phyloP scores from a whole-genome alignment of 2,113 vertebrate species.

The Urocolius indicus region DNA sequence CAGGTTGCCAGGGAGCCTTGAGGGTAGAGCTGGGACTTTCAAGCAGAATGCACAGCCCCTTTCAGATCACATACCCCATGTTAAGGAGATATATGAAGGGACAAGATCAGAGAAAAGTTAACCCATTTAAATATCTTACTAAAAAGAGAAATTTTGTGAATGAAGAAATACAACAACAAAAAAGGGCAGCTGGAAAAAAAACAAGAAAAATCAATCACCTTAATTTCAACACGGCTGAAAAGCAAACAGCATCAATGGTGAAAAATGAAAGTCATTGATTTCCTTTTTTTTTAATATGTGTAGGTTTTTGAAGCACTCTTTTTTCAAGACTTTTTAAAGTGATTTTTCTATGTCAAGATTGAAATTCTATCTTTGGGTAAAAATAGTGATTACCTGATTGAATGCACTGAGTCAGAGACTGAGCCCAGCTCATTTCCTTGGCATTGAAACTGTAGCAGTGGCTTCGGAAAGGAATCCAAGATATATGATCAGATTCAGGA shows the following conservation, averaged over 20 bases:
- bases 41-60: not conserved
- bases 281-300: not conserved
- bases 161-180: not conserved
- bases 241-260: not conserved
- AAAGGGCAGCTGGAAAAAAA: not conserved
- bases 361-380: not conserved
- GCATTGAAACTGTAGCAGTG: constrained; percentile 81
- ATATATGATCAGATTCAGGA: constrained; percentile 70
- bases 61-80: fast-evolving
- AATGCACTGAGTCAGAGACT: constrained; percentile 81
- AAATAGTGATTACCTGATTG: constrained; percentile 76
- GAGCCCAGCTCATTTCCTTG: constrained; percentile 77
- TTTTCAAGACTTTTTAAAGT: not conserved
- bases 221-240: not conserved
- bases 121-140: not conserved
- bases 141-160: not conserved
- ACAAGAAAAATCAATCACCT: not conserved
- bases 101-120: not conserved
- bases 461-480: constrained; percentile 84
- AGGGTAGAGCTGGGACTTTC: not conserved
- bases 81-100: not conserved
- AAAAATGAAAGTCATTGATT: not conserved
- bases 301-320: not conserved
- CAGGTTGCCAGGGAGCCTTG: not conserved
- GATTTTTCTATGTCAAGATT: not conserved